Percentiles rank a stretch among this genome's conserved stretches.
Conservation (phyloP, 1,140 invertebrate genomes). For the Zaprionus gabonicus region DNA sequence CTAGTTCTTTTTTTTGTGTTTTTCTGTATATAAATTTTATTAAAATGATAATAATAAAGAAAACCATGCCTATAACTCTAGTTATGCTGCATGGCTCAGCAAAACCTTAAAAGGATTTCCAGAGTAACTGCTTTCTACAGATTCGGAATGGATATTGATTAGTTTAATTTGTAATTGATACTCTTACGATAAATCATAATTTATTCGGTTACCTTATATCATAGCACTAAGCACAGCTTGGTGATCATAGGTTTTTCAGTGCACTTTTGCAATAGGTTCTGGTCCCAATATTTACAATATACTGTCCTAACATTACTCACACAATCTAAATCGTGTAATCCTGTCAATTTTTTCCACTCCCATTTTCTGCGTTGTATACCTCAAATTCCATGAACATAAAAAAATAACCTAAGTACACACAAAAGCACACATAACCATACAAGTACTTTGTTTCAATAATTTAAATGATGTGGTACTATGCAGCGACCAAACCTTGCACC, state of each 20-base stretch:
- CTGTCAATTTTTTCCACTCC: constrained; percentile 71
- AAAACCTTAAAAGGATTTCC: constrained; percentile 31
- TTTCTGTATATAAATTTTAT: constrained; percentile 20
- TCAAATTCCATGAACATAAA: constrained; percentile 44
- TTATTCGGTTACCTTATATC: not conserved
- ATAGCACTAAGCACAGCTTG: constrained; percentile 1
- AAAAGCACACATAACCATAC: constrained; percentile 26
- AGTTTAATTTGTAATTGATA: constrained; percentile 2
- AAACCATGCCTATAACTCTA: constrained; percentile 52
- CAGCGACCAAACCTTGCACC: constrained; percentile 74
- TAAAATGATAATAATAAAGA: constrained; percentile 16
- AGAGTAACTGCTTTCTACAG: constrained; percentile 6
- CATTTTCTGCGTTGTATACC: constrained; percentile 73
- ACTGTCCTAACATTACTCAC: constrained; percentile 60
- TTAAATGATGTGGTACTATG: constrained; percentile 20
- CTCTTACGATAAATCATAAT: not conserved
- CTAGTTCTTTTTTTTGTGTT: too few relatives aligned
- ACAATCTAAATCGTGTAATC: constrained; percentile 39
- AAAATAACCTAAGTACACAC: constrained; percentile 20
- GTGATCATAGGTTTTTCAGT: constrained; percentile 15
- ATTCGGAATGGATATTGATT: not conserved
- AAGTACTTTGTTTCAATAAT: constrained; percentile 40
- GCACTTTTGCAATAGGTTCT: constrained; percentile 15
- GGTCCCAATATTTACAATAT: constrained; percentile 8
- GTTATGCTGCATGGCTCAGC: constrained; percentile 56